Evolutionary conservation across 1,140 invertebrate genomes (phyloP), one percentile per base, ranked within the genome.

Genomic region (Drosophila ironensis): DNA sequence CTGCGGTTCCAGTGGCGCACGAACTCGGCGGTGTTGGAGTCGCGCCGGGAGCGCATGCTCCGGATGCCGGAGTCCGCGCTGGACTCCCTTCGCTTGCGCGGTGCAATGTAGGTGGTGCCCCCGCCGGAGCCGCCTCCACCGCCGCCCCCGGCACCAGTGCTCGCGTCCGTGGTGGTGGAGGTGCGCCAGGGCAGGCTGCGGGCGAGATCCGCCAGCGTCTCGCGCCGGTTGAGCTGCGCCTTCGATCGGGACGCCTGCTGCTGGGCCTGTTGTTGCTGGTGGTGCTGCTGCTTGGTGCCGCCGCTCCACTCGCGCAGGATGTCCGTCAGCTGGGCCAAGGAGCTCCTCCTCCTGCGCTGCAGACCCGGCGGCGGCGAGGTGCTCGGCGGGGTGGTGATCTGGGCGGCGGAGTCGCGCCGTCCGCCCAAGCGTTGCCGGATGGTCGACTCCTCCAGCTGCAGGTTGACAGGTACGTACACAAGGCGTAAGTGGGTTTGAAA

Each of bases 301-400:
- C 94, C 94, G 46, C 96, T 94, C 96, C 96, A 97, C 91, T 96
- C 96, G 40, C 95, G 92, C 30, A 96, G 90, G 56, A 97, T 95
- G 90, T 97, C 96, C 42, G 96, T 97, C 35, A 97, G 91, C 90
- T 97, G 96, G 2, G 96, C 96, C 44, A 97, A 87, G 7, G 95
- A 97, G 64, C 95, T 96, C 41, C 96, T 92, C 7, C 96, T 92
- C 2, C 96, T 92, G 22, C 95, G 92, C 41, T 94, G 92, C 48
- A 91, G 89, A 57, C 92, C 92, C 90, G 90, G 90, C 63, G 90
- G 87, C 8, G 90, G 80, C 6, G 90, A 90, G 4, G 89, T 87
- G 48, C 89, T 90, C 92, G 95, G 95, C 37, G 95, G 95, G 17
- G 96, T 95, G 7, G 95, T 94, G 71, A 97, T 97, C 90, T 98